phyloP scores from a whole-genome alignment of 2,113 vertebrate genomes.

The Entosphenus tridentatus region DNA sequence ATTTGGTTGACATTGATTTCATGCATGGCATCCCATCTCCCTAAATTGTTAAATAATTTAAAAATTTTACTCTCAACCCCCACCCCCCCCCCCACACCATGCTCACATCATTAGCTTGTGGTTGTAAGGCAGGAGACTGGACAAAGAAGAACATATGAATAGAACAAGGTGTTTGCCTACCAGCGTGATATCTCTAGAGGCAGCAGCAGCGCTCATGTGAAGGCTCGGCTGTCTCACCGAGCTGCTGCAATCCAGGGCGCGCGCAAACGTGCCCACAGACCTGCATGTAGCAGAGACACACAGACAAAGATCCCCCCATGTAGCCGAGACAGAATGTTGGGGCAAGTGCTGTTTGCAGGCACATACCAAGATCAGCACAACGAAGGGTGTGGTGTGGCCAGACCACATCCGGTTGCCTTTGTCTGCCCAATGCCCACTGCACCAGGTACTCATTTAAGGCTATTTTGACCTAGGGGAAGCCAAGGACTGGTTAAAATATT shows the following conservation, averaged over 20 bases:
- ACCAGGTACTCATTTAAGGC: neutral
- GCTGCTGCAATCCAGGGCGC: constrained; percentile 83
- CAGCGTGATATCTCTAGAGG: constrained; percentile 87
- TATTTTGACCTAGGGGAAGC: neutral
- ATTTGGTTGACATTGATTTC: no score
- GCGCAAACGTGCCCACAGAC: constrained; percentile 77
- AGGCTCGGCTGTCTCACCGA: constrained; percentile 82
- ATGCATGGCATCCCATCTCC: no score
- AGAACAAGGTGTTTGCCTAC: constrained; percentile 22
- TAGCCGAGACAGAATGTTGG: neutral
- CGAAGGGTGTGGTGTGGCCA: neutral
- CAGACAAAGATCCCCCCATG: neutral
- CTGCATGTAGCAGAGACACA: constrained; percentile 20
- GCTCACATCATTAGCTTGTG: no score
- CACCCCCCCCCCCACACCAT: no score
- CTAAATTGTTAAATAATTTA: no score
- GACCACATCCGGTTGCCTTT: neutral
- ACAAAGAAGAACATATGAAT: no score
- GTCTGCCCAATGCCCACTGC: neutral
- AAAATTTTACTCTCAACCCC: no score
- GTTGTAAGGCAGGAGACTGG: no score
- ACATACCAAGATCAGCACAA: neutral
- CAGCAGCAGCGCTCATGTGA: constrained; percentile 90
- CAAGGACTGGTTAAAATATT: no score
- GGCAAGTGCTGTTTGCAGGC: neutral